Base-by-base conservation (phyloP, 2,888 invertebrate genomes). In the Lochmaea capreae region DNA sequence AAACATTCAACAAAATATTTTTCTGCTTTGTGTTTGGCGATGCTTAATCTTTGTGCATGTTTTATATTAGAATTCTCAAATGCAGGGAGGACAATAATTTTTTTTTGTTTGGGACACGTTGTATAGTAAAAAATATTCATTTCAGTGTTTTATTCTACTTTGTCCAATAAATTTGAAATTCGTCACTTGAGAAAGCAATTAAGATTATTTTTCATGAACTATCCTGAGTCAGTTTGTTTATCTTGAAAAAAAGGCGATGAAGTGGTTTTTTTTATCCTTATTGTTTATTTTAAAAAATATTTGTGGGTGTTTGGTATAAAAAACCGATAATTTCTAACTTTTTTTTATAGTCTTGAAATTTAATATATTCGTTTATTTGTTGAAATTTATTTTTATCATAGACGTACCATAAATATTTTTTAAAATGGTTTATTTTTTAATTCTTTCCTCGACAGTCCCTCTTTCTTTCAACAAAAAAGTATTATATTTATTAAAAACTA, bases 21-120 rank as follows among this genome's bases (percentile, higher is more conserved):
- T 72, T 68, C 67, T 63, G 75, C 71, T 76, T 74, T 67, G 52
- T 68, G 72, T 77, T 70, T 59, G 71, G 8, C 76, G 76, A 80
- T 75, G 62, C 70, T 76, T 79, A 79, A 73, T 72, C 54, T 71
- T 65, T 76, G 67, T 77, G 63, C 65, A 63, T 49, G 26, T 59
- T 26, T 65, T 14, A 63, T 49, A 54, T 16, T 72, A 14, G 16
- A 49, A 49, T 69, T 69, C 22, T 49, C 4, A 16, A 43, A 10
- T 43, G n/a, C 6, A 8, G 26, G 54, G 33, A 4, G 33, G 5
- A 33, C 33, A 33, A 33, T 4, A 33, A 33, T 43, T 11, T 43
- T 43, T 43, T 11, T 43, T 43, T 10, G 11, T 4, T 43, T 49
- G 49, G 14, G 49, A 49, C 12, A 49, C 3, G 14, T 49, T n/a